Conservation (phyloP, 2,888 invertebrate genomes). For the Tipula vernalis region DNA sequence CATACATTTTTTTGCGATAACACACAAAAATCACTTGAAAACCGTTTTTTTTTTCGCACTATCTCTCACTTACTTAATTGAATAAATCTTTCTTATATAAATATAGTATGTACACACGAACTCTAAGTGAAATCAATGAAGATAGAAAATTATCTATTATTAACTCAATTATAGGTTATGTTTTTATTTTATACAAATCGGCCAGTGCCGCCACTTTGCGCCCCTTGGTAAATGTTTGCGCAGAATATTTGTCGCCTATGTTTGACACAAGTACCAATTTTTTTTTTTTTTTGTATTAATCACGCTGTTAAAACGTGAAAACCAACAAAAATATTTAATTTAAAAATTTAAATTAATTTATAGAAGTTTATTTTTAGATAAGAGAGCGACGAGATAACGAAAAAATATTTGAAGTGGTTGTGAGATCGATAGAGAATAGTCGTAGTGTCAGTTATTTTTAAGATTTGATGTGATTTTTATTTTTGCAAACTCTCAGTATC, state of each 20-base stretch:
- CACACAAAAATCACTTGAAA: not conserved
- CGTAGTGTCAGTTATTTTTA: not conserved
- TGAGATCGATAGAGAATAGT: not conserved
- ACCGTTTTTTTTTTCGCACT: not conserved
- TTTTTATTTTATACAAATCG: not conserved
- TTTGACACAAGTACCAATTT: not conserved
- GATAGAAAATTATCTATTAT: not conserved
- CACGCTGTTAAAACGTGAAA: not conserved
- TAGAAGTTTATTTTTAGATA: not conserved
- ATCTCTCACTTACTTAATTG: not conserved
- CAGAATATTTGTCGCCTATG: not conserved
- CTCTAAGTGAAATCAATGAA: not conserved
- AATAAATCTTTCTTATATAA: not conserved
- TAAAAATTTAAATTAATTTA: not conserved
- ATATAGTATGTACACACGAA: not conserved
- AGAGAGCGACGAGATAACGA: not conserved
- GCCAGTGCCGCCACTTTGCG: not conserved
- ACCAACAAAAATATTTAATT: not conserved
- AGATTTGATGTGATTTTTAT: not conserved
- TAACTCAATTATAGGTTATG: not conserved
- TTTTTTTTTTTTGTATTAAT: not conserved
- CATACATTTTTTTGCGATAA: not conserved
- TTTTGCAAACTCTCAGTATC: not conserved
- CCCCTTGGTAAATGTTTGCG: not conserved
- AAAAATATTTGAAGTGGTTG: not conserved